Base-by-base conservation (phyloP, 92 coral and sea anemone genomes). In the Phenganax marumi region DNA sequence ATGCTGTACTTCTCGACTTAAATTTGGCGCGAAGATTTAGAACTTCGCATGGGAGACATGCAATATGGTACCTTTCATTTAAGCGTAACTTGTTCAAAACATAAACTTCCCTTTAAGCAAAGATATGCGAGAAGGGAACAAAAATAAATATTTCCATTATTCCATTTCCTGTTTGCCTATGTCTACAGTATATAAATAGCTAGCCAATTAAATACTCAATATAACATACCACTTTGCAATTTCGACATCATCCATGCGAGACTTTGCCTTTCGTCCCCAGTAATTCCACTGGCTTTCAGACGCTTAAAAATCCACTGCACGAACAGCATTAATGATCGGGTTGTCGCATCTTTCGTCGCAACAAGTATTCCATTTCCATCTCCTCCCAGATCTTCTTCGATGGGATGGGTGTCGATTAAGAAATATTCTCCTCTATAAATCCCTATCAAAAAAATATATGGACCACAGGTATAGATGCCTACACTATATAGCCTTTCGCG, bases 381-480 rank as follows among this genome's bases (percentile, higher is more conserved):
- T 14, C 63, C 63, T 56, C 63, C 63, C 22, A 56, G 63, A 1
- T 56, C 63, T 56, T 14, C 3, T 56, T 19, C 3, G 63, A 56
- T 56, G 17, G 63, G 63, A 56, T 56, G 63, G 63, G 63, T 56
- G 63, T 56, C 63, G 7, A 56, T 56, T 7, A 56, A 21, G 22
- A 56, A 14, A 56, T 56, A 56, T 56, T 14, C 63, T 14, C 22
- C 63, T 1, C 21, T 56, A 1, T 56, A 8, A 1, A 56, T 19
- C 17, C 63, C 63, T 1, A 56, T 33, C 58, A 78, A 66, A 50
- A 78, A 78, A 10, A 72, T 58, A 72, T 78, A 78, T 56, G 83
- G 83, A 53, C 83, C 26, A 51, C 76, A 80, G 23, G 84, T 80
- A 48, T 80, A 80, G 56, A 80, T 60, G 52, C 76, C 84, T 17